Percentiles rank a stretch among this genome's conserved stretches.
Evolutionary conservation across 2,113 vertebrate genomes (phyloP).

Genomic region (Ophiodon elongatus): DNA sequence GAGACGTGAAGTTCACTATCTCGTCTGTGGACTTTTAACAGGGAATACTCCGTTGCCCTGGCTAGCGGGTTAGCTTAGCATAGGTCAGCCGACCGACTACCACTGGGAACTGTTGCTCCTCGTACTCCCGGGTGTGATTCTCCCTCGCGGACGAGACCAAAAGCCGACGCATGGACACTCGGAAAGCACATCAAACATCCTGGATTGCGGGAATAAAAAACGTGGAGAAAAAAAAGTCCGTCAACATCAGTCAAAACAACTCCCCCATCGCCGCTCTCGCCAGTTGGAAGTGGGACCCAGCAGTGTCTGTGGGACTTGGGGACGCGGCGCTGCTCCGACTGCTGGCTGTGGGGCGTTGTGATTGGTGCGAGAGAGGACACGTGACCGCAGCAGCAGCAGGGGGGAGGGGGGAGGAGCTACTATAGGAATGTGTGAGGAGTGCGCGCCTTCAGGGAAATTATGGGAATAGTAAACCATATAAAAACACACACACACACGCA

Average conservation of each 20-base stretch:
- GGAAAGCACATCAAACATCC: slow-evolving; percentile 18
- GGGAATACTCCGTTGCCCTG: slow-evolving; percentile 19
- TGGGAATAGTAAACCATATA: slow-evolving; percentile 47
- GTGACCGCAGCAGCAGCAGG: slow-evolving; percentile 52
- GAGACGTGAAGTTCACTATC: neutral
- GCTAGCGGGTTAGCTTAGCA: slow-evolving; percentile 78
- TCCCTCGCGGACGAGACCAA: neutral
- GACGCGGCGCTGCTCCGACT: slow-evolving; percentile 28
- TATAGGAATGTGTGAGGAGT: slow-evolving; percentile 72
- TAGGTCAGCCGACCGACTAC: slow-evolving; percentile 62
- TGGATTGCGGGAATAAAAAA: slow-evolving; percentile 1
- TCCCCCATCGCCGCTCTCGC: slow-evolving; percentile 43
- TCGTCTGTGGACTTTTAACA: slow-evolving; percentile 33
- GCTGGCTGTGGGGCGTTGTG: slow-evolving; percentile 16
- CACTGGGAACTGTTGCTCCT: slow-evolving; percentile 54
- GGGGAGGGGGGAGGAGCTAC: slow-evolving; percentile 65
- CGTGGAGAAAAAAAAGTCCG: neutral
- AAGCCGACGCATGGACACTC: neutral
- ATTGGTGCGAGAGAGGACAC: slow-evolving; percentile 75
- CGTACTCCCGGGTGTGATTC: slow-evolving; percentile 41
- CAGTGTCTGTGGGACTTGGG: slow-evolving; percentile 24
- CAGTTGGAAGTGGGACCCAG: slow-evolving; percentile 56
- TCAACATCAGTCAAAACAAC: slow-evolving; percentile 70
- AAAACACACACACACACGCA: neutral
- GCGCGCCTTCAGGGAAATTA: slow-evolving; percentile 70